Evolutionary conservation across 2,797 vertebrate genomes (phyloP).

Genomic region (Nannoperca australis): DNA sequence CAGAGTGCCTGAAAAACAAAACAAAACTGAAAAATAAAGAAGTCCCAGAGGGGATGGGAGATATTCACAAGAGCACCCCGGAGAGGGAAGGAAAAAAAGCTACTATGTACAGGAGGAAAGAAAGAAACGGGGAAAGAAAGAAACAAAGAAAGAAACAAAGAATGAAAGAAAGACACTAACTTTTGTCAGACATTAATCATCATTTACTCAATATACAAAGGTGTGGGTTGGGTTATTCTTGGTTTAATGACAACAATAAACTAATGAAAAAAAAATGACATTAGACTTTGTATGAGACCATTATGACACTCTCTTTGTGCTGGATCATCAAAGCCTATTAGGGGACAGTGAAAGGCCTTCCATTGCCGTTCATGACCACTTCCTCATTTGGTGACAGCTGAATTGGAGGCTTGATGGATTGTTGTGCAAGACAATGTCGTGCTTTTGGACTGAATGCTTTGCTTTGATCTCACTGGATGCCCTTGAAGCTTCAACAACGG

Average conservation of each 20-base stretch:
- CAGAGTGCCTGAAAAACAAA: constrained; percentile 79
- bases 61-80: constrained; percentile 85
- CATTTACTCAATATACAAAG: constrained; percentile 76
- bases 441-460: constrained; percentile 74
- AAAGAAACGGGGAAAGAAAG: constrained; percentile 20
- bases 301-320: constrained; percentile 78
- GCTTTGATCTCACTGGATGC: constrained; percentile 81
- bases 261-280: constrained; percentile 71
- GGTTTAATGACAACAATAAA: constrained; percentile 77
- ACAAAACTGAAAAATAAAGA: constrained; percentile 79
- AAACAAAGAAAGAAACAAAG: constrained; percentile 34
- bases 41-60: constrained; percentile 86
- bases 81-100: constrained; percentile 57
- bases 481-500: constrained; percentile 75
- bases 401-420: constrained; percentile 79
- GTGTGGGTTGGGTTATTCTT: constrained; percentile 67
- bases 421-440: constrained; percentile 78
- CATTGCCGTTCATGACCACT: constrained; percentile 70
- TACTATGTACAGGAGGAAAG: constrained; percentile 54
- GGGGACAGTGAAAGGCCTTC: constrained; percentile 74
- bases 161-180: constrained; percentile 29
- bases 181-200: constrained; percentile 71
- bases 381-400: constrained; percentile 81
- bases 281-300: constrained; percentile 74
- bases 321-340: constrained; percentile 81